Evolutionary conservation across 2,797 vertebrate species (phyloP), one percentile per base, ranked within the genome.

Genomic region (Fistularia tabacaria): DNA sequence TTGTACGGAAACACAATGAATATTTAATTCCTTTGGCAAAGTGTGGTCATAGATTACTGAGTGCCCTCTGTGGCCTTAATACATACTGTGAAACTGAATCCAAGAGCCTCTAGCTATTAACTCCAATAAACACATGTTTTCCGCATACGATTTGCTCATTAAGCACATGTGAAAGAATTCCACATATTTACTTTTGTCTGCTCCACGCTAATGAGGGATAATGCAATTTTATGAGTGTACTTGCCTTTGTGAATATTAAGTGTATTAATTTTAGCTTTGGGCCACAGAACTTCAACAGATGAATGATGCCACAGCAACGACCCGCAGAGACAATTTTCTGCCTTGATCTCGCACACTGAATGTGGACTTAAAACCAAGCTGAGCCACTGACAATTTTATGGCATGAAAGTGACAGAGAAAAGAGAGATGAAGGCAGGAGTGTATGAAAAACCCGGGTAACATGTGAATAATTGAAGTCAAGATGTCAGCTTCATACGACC

Each of bases 401-500:
- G 25, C 25, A 3, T 25, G 25, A 25, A 25, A 25, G 25, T 25
- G 25, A 25, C 25, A 69, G 59, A 36, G 43, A 11, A 10, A 49
- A 46, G 46, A 13, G 46, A 36, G 37, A 46, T 6, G 3, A 14
- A 57, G 57, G 62, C 42, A 43, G 46, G 40, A 62, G 1, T 60
- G 69, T 3, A 25, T 25, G 75, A 77, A 62, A 76, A 76, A 83
- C 77, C 50, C 52, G 76, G 77, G 73, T 62, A 59, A 14, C 9
- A 3, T 38, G 52, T 85, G 76, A 85, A 84, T 83, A 84, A 84
- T 79, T 75, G 46, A 81, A 76, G 64, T 51, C 46, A 51, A 73
- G 77, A 78, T 80, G 82, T 81, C 74, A 40, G 65, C 73, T 66
- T 25, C 25, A 2, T 25, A 25, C 25, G 25, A 74, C 74, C 57